These are phyloP conservation scores for Gobius niger DNA, from an alignment of 2,113 vertebrate genomes.

Conservation along the genomic window DNA sequence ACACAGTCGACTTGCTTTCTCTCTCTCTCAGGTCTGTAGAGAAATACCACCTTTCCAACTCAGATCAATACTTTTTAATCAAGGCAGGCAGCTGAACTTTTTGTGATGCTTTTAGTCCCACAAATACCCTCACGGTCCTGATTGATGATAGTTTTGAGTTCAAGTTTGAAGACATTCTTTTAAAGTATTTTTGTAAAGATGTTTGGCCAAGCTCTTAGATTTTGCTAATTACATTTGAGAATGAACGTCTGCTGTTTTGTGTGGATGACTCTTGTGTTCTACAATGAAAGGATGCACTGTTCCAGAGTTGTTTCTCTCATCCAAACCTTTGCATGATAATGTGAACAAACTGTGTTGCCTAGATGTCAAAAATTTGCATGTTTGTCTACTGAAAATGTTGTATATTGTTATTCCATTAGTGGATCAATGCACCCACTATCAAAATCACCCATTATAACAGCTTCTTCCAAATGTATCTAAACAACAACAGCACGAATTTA, in stretches of 20 bases:
- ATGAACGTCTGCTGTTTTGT: background rate
- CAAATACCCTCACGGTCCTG: constrained; percentile 10
- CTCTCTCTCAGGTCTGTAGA: constrained; percentile 13
- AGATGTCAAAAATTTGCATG: too few species aligned
- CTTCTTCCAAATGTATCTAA: background rate
- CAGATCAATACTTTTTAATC: constrained; percentile 52
- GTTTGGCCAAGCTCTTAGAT: background rate
- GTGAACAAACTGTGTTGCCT: background rate
- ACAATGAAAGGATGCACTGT: background rate
- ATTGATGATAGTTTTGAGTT: background rate
- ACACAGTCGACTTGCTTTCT: background rate
- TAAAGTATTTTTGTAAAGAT: background rate
- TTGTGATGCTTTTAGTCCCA: constrained; percentile 1
- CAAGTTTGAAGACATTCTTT: background rate
- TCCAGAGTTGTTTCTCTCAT: background rate
- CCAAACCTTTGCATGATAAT: background rate
- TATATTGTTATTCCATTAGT: background rate
- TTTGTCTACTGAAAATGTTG: background rate
- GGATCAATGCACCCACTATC: background rate
- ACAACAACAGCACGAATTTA: constrained; percentile 1
- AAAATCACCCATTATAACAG: background rate
- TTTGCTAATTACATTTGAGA: background rate
- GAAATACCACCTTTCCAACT: constrained; percentile 18
- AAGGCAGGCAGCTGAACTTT: constrained; percentile 11
- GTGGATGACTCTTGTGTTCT: background rate